Evolutionary conservation across 2,888 invertebrate species (phyloP).

Genomic region (Napeogenes sylphis): DNA sequence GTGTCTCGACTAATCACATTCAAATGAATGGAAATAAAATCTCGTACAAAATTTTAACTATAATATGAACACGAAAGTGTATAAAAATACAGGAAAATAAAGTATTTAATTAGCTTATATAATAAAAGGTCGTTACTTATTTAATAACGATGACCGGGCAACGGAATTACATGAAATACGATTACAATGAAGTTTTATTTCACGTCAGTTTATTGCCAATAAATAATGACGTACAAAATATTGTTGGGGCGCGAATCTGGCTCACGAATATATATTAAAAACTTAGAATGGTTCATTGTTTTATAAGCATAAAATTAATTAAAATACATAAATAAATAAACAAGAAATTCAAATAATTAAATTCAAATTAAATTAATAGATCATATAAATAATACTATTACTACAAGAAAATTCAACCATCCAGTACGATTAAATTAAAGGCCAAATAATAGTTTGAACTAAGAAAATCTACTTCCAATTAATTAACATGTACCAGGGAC

Average conservation of each 20-base stretch:
- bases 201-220: constrained; percentile 22
- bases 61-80: too few species aligned
- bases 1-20: neutral
- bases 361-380: neutral
- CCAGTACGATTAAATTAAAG: constrained; percentile 28
- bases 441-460: neutral
- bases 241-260: neutral
- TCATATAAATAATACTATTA: neutral
- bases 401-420: constrained; percentile 2
- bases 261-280: too few species aligned
- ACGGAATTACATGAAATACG: constrained; percentile 26
- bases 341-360: neutral
- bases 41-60: too few species aligned
- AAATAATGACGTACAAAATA: constrained; percentile 4
- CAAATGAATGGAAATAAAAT: too few species aligned
- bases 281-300: too few species aligned
- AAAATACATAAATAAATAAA: neutral
- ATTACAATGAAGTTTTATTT: constrained; percentile 29
- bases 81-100: too few species aligned
- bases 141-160: constrained; percentile 20
- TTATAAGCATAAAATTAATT: neutral
- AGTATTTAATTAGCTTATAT: constrained; percentile 26
- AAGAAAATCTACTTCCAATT: neutral
- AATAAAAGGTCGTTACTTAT: constrained; percentile 10
- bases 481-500: neutral